phyloP scores from a whole-genome alignment of 2,113 vertebrate genomes.

The Rhabdornis inornatus region DNA sequence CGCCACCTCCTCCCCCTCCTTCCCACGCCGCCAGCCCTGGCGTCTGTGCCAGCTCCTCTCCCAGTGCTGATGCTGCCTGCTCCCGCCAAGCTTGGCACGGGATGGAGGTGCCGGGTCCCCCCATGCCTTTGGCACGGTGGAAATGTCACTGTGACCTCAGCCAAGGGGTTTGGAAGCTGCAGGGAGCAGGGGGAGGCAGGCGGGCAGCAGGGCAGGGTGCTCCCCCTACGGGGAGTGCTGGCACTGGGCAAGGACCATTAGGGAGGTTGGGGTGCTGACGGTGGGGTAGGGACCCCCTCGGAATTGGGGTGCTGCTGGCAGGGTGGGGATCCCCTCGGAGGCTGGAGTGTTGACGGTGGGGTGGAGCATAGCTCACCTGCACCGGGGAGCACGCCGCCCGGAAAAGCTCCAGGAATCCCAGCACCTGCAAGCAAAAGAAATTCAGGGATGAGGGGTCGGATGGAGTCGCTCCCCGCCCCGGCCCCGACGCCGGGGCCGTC shows the following conservation, averaged over 20 bases:
- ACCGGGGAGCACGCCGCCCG: slow-evolving; percentile 74
- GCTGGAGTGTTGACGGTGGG: accelerated
- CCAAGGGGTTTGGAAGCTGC: not conserved
- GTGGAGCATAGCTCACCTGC: slow-evolving; percentile 64
- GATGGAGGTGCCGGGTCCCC: not conserved
- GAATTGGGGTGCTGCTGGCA: not conserved
- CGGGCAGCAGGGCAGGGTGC: not conserved
- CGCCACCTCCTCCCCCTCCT: not conserved
- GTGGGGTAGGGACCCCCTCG: accelerated
- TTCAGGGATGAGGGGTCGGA: accelerated
- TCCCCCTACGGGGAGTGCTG: not conserved
- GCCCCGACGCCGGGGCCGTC: not conserved
- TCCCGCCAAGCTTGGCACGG: not conserved
- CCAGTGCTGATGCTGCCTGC: not conserved
- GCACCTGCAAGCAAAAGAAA: slow-evolving; percentile 56
- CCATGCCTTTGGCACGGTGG: not conserved
- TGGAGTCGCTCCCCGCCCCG: not conserved
- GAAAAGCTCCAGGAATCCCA: slow-evolving; percentile 77
- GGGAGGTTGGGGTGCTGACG: accelerated
- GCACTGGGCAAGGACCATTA: too few relatives aligned
- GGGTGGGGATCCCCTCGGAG: not conserved
- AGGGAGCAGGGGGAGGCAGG: not conserved
- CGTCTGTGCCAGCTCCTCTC: not conserved
- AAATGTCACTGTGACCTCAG: not conserved
- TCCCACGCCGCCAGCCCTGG: not conserved